Base-by-base conservation (phyloP, 1,140 invertebrate species). In the Orchestia grillus region DNA sequence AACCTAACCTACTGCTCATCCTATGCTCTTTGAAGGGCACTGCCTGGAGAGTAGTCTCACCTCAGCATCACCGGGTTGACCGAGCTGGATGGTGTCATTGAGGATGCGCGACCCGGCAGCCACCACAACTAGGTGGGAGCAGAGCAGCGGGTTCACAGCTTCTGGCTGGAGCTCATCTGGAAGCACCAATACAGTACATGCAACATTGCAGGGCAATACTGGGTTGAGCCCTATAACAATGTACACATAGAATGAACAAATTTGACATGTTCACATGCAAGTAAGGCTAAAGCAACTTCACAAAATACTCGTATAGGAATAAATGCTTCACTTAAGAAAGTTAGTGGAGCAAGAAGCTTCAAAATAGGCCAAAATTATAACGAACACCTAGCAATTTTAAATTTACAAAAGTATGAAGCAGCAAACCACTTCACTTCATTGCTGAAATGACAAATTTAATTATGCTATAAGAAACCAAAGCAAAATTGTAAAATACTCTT, bases 91-190 rank as follows among this genome's bases (percentile, higher is more conserved):
- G 0, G 97, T 97, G 96, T 98, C 98, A 97, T 99, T 98, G n/a
- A 97, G 97, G 87, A 99, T 97, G 91, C 97, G 97, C 0, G 44
- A 11, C 11, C 92, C 92, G 91, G 98, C 98, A 97, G 98, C 98
- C 62, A 98, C 98, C 92, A 98, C 97, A 97, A 98, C 98, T 95
- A 99, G 98, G 97, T 99, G 98, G 28, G 98, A 98, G 97, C 98
- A 99, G 96, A 99, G 97, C 97, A 98, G 97, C 95, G 98, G 98
- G 97, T 98, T 98, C 96, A 98, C 98, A 97, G 98, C 97, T 91
- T 96, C 96, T 44, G 96, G 96, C 87, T 96, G 77, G 0, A 96
- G 95, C 47, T 96, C 41, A 28, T 96, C 88, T 90, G 88, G 15
- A 4, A 15, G 36, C 43, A 90, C 11, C 8, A 4, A 87, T 87